Percentiles rank a stretch among this genome's conserved stretches.
These are phyloP conservation scores for Magallana nippona DNA, from an alignment of 2,888 invertebrate species.

Conservation along the genomic window DNA sequence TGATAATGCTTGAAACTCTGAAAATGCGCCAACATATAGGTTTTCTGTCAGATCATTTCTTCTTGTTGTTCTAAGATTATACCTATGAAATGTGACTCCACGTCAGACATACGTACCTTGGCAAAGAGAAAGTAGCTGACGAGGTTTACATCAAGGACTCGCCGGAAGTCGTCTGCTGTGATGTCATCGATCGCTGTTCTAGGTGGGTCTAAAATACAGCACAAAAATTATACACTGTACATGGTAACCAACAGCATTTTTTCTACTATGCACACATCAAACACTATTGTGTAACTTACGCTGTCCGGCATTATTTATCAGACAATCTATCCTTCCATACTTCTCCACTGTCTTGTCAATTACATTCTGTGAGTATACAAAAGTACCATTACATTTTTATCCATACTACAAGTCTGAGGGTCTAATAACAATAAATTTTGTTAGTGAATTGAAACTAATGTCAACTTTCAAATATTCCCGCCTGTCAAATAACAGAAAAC, in stretches of 20 bases:
- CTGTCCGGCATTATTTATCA: slow-evolving; percentile 78
- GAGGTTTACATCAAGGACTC: slow-evolving; percentile 73
- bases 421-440: too few species aligned
- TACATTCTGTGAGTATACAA: slow-evolving; percentile 69
- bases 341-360: slow-evolving; percentile 71
- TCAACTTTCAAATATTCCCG: too few species aligned
- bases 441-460: too few species aligned
- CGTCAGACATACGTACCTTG: slow-evolving; percentile 61
- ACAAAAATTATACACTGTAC: too few species aligned
- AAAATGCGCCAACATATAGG: too few species aligned
- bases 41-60: too few species aligned
- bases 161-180: slow-evolving; percentile 71
- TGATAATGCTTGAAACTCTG: too few species aligned
- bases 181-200: slow-evolving; percentile 74
- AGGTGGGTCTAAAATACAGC: slow-evolving; percentile 75
- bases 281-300: slow-evolving; percentile 68
- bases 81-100: neutral
- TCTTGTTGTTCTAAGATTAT: too few species aligned
- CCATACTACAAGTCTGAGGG: too few species aligned
- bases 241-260: too few species aligned
- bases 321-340: slow-evolving; percentile 76
- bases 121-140: slow-evolving; percentile 74
- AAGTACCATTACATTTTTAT: too few species aligned
- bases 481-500: too few species aligned
- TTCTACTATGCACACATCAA: neutral